Conservation (phyloP, 2,888 invertebrate species). For the Trimorus sp. region DNA sequence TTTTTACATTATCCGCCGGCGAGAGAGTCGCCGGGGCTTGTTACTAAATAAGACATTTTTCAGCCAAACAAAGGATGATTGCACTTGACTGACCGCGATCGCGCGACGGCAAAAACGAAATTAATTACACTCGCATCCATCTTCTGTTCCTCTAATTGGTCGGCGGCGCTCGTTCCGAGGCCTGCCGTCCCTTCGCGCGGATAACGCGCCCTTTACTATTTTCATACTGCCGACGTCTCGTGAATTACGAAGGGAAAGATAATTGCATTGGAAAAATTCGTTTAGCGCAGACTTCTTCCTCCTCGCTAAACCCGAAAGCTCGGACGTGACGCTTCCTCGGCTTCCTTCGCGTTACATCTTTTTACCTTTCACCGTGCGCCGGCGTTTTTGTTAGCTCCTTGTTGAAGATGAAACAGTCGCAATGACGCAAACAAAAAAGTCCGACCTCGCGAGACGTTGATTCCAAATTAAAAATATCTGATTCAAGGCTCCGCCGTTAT, state of each 20-base stretch:
- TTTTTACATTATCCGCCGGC: too few species aligned
- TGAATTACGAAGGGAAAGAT: constrained; percentile 68
- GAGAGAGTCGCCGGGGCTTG: neutral
- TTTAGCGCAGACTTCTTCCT: constrained; percentile 68
- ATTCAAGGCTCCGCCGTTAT: neutral
- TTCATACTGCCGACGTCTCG: constrained; percentile 60
- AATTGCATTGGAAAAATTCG: constrained; percentile 76
- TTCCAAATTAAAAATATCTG: constrained; percentile 44
- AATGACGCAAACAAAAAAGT: constrained; percentile 48
- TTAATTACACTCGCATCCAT: constrained; percentile 70
- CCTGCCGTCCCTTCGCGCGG: constrained; percentile 26
- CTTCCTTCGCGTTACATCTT: constrained; percentile 36
- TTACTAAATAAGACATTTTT: constrained; percentile 47
- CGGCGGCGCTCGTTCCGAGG: constrained; percentile 58
- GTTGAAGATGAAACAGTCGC: constrained; percentile 41
- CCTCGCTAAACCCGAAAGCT: constrained; percentile 49
- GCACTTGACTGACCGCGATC: constrained; percentile 46
- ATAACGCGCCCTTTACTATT: constrained; percentile 53
- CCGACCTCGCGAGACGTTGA: constrained; percentile 22
- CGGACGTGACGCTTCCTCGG: constrained; percentile 55
- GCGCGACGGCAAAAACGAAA: constrained; percentile 58
- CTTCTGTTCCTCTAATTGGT: constrained; percentile 67
- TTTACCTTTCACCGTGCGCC: constrained; percentile 37
- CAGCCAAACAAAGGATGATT: constrained; percentile 44
- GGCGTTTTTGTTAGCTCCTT: constrained; percentile 33